Base-by-base conservation (phyloP, 2,888 invertebrate species). In the Pollenia angustigena region DNA sequence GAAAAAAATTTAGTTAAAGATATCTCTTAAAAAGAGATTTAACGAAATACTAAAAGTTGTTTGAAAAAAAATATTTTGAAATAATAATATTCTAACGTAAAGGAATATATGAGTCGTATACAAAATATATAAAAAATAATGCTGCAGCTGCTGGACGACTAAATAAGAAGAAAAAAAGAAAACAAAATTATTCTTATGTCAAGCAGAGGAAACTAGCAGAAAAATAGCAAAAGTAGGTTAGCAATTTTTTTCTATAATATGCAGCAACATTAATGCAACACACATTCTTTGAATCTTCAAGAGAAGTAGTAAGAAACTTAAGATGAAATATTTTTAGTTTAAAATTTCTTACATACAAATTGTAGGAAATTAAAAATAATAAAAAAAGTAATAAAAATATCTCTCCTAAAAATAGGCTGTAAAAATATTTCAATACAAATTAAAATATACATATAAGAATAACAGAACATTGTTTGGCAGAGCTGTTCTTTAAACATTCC, bases 141-240 rank as follows among this genome's bases (percentile, higher is more conserved):
- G 42, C 23, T 58, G 58, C 60, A 69, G 52, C 50, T 79, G 72
- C 66, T 76, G 50, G 18, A 48, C 64, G 50, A 72, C 16, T 42
- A 76, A 32, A 66, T 56, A 40, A 81, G 60, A 74, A 81, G 66
- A 68, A 66, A 64, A 52, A 32, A 32, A 32, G 6, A 6, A 32
- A 32, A 32, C 6, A 32, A 32, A 32, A 32, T 32, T 66, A 54
- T 71, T 60, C 58, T 54, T 68, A 68, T 60, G 52, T 56, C 60
- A 18, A 81, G 56, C 40, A 66, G 42, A 54, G 62, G 32, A 78
- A 60, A 6, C 18, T 23, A 42, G 23, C 60, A 60, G 52, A 42
- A 62, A 60, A 23, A 52, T 69, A 75, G 69, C 23, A 74, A 85
- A 85, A 85, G 85, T 85, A 85, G 85, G 85, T 85, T 85, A 81